phyloP scores from a whole-genome alignment of 2,113 vertebrate genomes.

The Megaptera novaeangliae region DNA sequence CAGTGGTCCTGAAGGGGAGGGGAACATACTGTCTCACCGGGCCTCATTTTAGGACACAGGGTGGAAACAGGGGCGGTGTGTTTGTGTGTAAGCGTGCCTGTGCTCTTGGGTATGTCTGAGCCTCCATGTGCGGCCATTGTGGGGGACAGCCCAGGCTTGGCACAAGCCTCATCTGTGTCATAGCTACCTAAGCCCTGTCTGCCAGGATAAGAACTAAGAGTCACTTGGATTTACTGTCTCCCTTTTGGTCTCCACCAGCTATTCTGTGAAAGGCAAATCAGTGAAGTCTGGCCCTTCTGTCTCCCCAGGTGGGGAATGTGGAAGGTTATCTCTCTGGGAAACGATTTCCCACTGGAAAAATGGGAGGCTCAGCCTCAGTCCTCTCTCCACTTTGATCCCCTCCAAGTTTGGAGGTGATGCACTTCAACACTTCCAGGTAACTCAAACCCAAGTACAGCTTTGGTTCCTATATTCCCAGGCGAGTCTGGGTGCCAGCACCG shows the following conservation, averaged over 20 bases:
- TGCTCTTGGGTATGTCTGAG: neutral
- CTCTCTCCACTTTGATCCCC: neutral
- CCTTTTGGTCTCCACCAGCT: neutral
- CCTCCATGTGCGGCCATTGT: neutral
- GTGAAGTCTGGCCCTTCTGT: neutral
- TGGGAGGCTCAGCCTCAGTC: neutral
- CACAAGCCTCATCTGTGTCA: neutral
- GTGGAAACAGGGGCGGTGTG: neutral
- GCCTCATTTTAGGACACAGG: neutral
- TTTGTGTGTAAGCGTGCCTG: neutral
- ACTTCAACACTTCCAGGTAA: neutral
- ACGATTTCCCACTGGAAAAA: neutral
- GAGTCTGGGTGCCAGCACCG: conserved; percentile 46
- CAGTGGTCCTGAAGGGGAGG: neutral
- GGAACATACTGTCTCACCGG: neutral
- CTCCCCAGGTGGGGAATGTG: neutral
- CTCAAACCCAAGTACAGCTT: neutral
- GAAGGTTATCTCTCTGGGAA: neutral
- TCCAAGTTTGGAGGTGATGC: neutral
- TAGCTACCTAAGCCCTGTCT: neutral
- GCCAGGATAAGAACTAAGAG: neutral
- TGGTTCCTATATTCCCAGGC: neutral
- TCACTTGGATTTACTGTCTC: conserved; percentile 24
- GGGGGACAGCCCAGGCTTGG: neutral
- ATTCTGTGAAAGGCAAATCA: neutral